Base-by-base conservation (phyloP, 2,113 vertebrate genomes). In the Puma concolor region DNA sequence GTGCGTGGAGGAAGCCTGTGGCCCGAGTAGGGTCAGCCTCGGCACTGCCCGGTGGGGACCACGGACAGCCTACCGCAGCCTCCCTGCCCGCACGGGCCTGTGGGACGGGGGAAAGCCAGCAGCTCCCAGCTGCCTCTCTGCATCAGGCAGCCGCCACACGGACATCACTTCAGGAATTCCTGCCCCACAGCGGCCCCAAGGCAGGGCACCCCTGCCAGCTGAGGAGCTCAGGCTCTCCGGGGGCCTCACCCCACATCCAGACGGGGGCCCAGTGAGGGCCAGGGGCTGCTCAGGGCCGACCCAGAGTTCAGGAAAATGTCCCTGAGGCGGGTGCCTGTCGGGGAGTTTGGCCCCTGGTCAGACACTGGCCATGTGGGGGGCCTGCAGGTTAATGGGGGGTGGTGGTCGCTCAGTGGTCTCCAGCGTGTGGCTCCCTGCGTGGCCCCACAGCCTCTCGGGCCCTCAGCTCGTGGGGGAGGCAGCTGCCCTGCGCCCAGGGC, bases 21-120 rank as follows among this genome's bases (percentile, higher is more conserved):
- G 77, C 11, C 7, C 88, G 87, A 97, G 95, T 82, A 83, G 92
- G 92, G 97, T 96, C 97, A 88, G 44, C 1, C 31, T 86, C 80
- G 71, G 25, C 63, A 27, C 63, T 5, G 60, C 25, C 25, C 9
- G 10, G 0, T 7, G 36, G 44, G 41, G 29, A 95, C 79, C 19
- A 21, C 11, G 2, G n/a, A 66, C 41, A 50, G 11, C 11, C 79
- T n/a, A 83, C 31, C 14, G 14, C 2, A 44, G 63, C 5, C 0
- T 4, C 74, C 29, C 69, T 54, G 27, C 48, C n/a, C 21, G 10
- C 23, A 17, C 4, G 41, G 54, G 23, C 33, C 10, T 1, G 1
- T 1, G 4, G 25, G 16, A 27, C 54, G 15, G 7, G 10, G n/a
- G 13, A 25, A 67, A 57, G 52, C 41, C 21, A 1, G 52, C 27